Conservation (phyloP, 2,888 invertebrate species). For the Euclidia mi region DNA sequence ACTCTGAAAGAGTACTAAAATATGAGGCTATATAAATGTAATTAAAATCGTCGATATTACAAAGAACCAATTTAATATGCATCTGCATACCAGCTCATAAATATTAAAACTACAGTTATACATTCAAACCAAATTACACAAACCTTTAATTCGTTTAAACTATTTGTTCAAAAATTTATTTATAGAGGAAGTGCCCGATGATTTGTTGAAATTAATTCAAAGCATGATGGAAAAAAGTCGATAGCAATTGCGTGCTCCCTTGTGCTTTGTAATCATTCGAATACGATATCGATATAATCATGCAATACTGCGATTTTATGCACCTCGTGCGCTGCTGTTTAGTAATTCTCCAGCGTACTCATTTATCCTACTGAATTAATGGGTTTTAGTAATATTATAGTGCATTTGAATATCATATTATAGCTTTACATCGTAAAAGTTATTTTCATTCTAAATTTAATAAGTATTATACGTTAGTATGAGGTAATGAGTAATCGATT, state of each 20-base stretch:
- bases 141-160: not conserved
- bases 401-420: too few species aligned
- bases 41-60: too few species aligned
- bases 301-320: not conserved
- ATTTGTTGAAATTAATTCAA: constrained; percentile 3
- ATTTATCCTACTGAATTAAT: not conserved
- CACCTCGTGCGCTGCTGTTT: not conserved
- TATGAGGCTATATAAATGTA: too few species aligned
- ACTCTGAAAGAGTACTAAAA: too few species aligned
- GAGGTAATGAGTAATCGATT: too few species aligned
- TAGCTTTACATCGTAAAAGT: too few species aligned
- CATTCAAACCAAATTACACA: not conserved
- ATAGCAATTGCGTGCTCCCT: constrained; percentile 6
- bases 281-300: not conserved
- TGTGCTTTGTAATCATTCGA: constrained; percentile 11
- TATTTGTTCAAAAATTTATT: not conserved
- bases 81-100: too few species aligned
- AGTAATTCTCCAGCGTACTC: not conserved
- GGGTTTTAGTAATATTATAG: too few species aligned
- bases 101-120: too few species aligned
- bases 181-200: not conserved
- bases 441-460: too few species aligned
- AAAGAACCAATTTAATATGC: too few species aligned
- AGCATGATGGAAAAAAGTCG: constrained; percentile 2
- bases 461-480: too few species aligned